phyloP scores from a whole-genome alignment of 2,113 vertebrate genomes.

The Aptenodytes patagonicus region DNA sequence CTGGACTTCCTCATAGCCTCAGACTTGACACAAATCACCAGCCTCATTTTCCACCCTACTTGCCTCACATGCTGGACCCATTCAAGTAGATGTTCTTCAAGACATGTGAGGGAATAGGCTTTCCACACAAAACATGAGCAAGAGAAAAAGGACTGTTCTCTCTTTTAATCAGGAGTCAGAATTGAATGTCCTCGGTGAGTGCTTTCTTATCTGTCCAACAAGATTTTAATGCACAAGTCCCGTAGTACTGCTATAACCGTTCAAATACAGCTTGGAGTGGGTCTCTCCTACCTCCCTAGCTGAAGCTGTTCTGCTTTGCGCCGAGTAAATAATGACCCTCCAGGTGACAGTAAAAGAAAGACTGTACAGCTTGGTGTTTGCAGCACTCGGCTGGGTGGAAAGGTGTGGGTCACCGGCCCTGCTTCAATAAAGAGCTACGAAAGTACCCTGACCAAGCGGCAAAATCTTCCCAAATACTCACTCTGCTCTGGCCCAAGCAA shows the following conservation, averaged over 20 bases:
- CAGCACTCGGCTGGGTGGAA: neutral
- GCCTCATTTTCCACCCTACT: neutral
- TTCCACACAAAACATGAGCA: neutral
- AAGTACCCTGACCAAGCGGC: neutral
- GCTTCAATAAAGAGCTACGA: neutral
- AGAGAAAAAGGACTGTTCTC: neutral
- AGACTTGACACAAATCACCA: neutral
- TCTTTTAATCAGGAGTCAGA: neutral
- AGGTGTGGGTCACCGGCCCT: neutral
- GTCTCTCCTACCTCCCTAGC: neutral
- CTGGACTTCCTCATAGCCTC: neutral
- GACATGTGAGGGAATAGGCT: neutral
- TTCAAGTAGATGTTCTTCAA: neutral
- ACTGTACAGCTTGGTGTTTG: neutral
- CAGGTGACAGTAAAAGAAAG: neutral
- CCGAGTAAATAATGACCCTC: neutral
- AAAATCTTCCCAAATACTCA: neutral
- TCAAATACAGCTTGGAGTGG: neutral
- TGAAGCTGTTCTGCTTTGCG: neutral
- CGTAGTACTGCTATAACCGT: neutral
- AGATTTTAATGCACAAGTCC: neutral
- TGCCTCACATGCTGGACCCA: neutral
- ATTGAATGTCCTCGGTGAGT: accelerated
- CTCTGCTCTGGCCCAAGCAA: neutral
- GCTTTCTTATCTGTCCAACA: neutral